Base-by-base conservation (phyloP, 2,113 vertebrate species). In the Phainopepla nitens region DNA sequence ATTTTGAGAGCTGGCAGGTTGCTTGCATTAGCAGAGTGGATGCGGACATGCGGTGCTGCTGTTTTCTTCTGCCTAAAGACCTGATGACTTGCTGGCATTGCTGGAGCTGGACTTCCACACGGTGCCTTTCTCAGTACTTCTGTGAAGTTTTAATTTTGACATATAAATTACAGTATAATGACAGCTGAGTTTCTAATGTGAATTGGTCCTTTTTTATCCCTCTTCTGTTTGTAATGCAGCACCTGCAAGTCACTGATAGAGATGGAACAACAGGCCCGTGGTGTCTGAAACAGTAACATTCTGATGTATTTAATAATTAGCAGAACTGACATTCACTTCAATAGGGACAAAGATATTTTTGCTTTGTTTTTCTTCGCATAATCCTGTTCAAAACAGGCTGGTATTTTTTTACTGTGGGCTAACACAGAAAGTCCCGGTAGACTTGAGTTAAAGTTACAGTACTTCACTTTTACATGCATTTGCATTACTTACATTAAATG, bases 21-120 rank as follows among this genome's bases (percentile, higher is more conserved):
- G 93, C 94, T 96, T 96, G 89, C 77, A 87, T 94, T 93, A 93
- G 87, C 8, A 85, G 78, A 49, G 57, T 94, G 81, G 65, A 71
- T 85, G 69, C 89, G 77, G 57, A 87, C 53, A 2, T 93, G 91
- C 84, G 50, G 87, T 95, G 89, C 53, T 89, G 66, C 89, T 85
- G 6, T 72, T 80, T 77, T 69, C 41, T 71, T 66, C 77, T 79
- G 61, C 27, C 65, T 95, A 44, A 56, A 64, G 49, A 45, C 61
- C 84, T 82, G 77, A 76, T 79, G 45, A 77, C 45, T 73, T 70
- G 71, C 57, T 87, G 61, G 33, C 53, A 25, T 71, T 91, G 72
- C 77, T 89, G 84, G 62, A 58, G 53, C 84, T 73, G 31, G 73
- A 42, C 82, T 89, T 82, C 78, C 73, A 60, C 54, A 21, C 2